Conservation (phyloP, 2,888 invertebrate genomes). For the Nomada lathburiana region DNA sequence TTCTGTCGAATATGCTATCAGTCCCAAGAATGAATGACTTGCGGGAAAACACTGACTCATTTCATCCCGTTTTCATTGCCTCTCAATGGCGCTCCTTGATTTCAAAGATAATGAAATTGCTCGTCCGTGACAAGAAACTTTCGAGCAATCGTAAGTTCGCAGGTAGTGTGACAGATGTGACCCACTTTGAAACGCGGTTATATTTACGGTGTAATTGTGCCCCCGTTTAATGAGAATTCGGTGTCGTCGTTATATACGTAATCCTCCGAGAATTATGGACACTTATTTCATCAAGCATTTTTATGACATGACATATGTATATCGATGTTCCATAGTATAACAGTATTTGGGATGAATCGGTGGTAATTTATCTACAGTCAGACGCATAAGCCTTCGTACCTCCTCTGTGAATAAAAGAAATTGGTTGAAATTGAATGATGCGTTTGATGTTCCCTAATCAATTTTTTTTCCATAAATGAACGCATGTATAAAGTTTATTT, state of each 20-base stretch:
- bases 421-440: too few species aligned
- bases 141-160: conserved; percentile 45
- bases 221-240: conserved; percentile 18
- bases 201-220: conserved; percentile 22
- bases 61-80: conserved; percentile 1
- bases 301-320: too few species aligned
- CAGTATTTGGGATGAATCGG: too few species aligned
- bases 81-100: conserved; percentile 5
- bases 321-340: too few species aligned
- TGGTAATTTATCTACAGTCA: too few species aligned
- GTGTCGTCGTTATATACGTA: not conserved
- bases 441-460: too few species aligned
- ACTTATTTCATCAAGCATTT: too few species aligned
- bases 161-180: conserved; percentile 49
- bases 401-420: too few species aligned
- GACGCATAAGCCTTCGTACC: too few species aligned
- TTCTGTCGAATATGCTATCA: not conserved
- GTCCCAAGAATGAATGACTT: not conserved
- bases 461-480: too few species aligned
- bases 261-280: not conserved
- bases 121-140: conserved; percentile 30
- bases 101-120: conserved; percentile 32
- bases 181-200: conserved; percentile 54
- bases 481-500: too few species aligned
- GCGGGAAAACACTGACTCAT: not conserved